A percentile compares a stretch with the other conserved stretches of the same genome.
Conservation (phyloP, 2,888 invertebrate genomes). For the Sinhomidia bicolor region DNA sequence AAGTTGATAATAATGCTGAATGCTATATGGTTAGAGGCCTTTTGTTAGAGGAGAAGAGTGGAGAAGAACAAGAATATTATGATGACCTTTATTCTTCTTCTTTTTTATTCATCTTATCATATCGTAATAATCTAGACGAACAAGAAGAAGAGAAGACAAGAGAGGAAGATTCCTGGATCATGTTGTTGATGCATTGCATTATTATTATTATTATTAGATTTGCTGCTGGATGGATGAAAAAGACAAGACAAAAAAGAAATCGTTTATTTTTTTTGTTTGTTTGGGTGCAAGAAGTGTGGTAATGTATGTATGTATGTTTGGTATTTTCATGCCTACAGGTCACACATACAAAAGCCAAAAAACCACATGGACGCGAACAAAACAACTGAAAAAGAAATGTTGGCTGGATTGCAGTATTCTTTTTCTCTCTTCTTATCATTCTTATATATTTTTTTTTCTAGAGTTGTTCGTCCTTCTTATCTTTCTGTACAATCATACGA, state of each 20-base stretch:
- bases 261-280: slow-evolving; percentile 12
- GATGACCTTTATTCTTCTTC: slow-evolving; percentile 38
- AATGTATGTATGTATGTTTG: slow-evolving; percentile 1
- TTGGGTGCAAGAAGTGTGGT: slow-evolving; percentile 51
- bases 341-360: slow-evolving; percentile 25
- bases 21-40: slow-evolving; percentile 32
- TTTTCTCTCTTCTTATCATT: slow-evolving; percentile 41
- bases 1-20: slow-evolving; percentile 44
- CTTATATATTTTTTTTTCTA: not conserved
- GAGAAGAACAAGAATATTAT: slow-evolving; percentile 34
- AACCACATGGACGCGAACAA: slow-evolving; percentile 47
- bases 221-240: slow-evolving; percentile 41
- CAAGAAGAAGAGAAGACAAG: slow-evolving; percentile 41
- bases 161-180: slow-evolving; percentile 54
- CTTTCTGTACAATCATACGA: slow-evolving; percentile 35
- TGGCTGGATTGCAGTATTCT: slow-evolving; percentile 28
- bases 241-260: not conserved
- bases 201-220: slow-evolving; percentile 59
- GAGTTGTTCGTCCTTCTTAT: slow-evolving; percentile 37
- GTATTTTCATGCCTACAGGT: slow-evolving; percentile 62
- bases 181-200: slow-evolving; percentile 49
- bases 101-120: slow-evolving; percentile 45
- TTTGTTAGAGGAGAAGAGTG: slow-evolving; percentile 12
- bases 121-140: slow-evolving; percentile 34
- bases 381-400: not conserved